A percentile compares a stretch with the other conserved stretches of the same genome.
phyloP scores from a whole-genome alignment of 2,888 invertebrate genomes.

The Cephus spinipes region DNA sequence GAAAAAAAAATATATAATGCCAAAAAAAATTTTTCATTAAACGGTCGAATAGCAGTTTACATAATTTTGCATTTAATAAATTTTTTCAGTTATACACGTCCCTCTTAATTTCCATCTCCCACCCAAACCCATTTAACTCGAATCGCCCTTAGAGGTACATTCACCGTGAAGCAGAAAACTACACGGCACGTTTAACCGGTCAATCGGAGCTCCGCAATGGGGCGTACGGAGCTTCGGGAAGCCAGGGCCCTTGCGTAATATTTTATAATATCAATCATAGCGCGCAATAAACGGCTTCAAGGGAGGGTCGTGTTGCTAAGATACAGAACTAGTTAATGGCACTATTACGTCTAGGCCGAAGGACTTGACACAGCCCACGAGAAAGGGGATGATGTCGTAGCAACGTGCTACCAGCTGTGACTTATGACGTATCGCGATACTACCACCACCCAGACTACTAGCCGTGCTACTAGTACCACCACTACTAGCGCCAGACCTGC shows the following conservation, averaged over 20 bases:
- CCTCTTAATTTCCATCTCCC: too few relatives aligned
- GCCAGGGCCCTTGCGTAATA: slow-evolving; percentile 32
- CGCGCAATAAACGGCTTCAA: slow-evolving; percentile 53
- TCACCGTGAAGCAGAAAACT: neutral
- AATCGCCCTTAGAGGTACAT: neutral
- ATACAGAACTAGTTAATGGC: slow-evolving; percentile 61
- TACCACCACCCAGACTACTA: neutral
- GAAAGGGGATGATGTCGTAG: slow-evolving; percentile 53
- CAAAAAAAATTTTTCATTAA: too few relatives aligned
- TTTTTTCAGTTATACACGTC: too few relatives aligned
- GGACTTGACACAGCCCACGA: slow-evolving; percentile 28
- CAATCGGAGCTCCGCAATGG: neutral
- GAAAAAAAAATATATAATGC: too few relatives aligned
- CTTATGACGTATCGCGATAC: slow-evolving; percentile 60
- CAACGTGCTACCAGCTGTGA: slow-evolving; percentile 63
- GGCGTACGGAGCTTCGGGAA: neutral
- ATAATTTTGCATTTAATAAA: too few relatives aligned
- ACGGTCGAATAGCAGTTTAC: too few relatives aligned
- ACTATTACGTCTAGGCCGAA: slow-evolving; percentile 53
- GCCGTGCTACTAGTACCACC: too few relatives aligned
- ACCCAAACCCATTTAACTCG: too few relatives aligned
- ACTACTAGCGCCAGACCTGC: too few relatives aligned
- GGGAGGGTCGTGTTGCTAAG: slow-evolving; percentile 53
- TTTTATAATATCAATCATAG: slow-evolving; percentile 61
- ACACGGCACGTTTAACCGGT: neutral